phyloP scores from a whole-genome alignment of 2,113 vertebrate genomes.

The Epinephelus cyanopodus region DNA sequence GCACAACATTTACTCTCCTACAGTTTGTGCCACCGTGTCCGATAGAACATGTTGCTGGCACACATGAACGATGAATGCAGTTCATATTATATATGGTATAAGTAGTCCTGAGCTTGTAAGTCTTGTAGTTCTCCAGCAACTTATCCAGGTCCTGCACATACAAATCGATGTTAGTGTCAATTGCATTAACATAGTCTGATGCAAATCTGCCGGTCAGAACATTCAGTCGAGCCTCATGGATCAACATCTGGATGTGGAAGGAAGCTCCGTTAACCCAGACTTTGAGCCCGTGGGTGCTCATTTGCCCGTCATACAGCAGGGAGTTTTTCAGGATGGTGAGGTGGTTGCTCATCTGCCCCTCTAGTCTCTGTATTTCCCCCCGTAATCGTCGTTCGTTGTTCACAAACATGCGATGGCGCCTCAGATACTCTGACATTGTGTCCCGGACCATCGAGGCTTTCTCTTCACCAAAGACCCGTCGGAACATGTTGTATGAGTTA shows the following conservation, averaged over 20 bases:
- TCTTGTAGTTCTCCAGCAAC: not conserved
- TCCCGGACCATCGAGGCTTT: conserved; percentile 37
- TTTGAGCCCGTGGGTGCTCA: conserved; percentile 19
- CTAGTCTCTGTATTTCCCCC: not conserved
- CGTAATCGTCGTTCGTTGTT: not conserved
- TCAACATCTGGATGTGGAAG: conserved; percentile 46
- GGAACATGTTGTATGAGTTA: not conserved
- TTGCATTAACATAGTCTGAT: not conserved
- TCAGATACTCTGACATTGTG: conserved; percentile 22
- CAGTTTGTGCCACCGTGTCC: too few relatives aligned
- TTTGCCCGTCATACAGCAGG: conserved; percentile 18
- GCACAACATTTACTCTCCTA: too few relatives aligned
- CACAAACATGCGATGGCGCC: rapidly evolving
- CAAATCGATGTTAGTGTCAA: rapidly evolving
- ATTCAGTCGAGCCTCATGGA: conserved; percentile 38
- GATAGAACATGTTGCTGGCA: too few relatives aligned
- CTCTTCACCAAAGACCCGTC: conserved; percentile 36
- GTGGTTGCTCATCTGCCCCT: conserved; percentile 2
- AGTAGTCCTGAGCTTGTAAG: too few relatives aligned
- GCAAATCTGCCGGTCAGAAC: rapidly evolving
- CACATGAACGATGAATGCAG: too few relatives aligned
- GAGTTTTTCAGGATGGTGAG: conserved; percentile 42
- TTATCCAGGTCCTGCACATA: not conserved
- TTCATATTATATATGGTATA: too few relatives aligned
- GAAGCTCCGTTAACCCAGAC: conserved; percentile 35